phyloP scores from a whole-genome alignment of 2,888 invertebrate genomes.

The Heliconius hortense region DNA sequence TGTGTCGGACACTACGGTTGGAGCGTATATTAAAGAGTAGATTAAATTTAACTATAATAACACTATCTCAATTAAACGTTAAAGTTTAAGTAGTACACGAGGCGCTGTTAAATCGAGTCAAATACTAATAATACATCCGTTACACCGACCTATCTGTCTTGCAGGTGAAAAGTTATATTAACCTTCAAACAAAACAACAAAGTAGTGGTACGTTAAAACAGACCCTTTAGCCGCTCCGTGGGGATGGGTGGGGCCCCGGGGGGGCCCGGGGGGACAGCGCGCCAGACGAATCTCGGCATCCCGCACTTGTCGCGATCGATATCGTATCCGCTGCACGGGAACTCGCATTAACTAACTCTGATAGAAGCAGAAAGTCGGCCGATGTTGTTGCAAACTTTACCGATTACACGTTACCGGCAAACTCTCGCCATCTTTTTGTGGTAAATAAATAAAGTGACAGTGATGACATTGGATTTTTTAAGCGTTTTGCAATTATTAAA shows the following conservation, averaged over 20 bases:
- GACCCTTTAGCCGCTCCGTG: slow-evolving; percentile 60
- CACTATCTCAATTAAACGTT: neutral
- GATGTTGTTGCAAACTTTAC: slow-evolving; percentile 77
- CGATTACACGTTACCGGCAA: slow-evolving; percentile 67
- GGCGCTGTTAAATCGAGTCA: neutral
- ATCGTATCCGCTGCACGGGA: slow-evolving; percentile 72
- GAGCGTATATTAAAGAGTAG: neutral
- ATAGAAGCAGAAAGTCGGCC: slow-evolving; percentile 75
- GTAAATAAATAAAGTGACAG: slow-evolving; percentile 61
- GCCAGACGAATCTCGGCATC: slow-evolving; percentile 77
- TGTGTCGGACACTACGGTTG: neutral
- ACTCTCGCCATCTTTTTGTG: slow-evolving; percentile 60
- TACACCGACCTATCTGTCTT: slow-evolving; percentile 32
- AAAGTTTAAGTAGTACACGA: neutral
- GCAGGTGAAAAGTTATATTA: slow-evolving; percentile 72
- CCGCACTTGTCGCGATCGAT: slow-evolving; percentile 78
- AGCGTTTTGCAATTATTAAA: slow-evolving; percentile 33
- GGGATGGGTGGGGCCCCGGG: slow-evolving; percentile 53
- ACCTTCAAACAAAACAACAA: slow-evolving; percentile 81
- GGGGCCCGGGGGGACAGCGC: slow-evolving; percentile 56
- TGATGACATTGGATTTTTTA: slow-evolving; percentile 23
- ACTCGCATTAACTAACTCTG: slow-evolving; percentile 76
- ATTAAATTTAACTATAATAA: neutral
- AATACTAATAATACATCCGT: neutral
- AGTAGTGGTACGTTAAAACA: slow-evolving; percentile 70